Evolutionary conservation across 2,888 invertebrate genomes (phyloP), one percentile per base, ranked within the genome.

Genomic region (Pogonocherus hispidulus): DNA sequence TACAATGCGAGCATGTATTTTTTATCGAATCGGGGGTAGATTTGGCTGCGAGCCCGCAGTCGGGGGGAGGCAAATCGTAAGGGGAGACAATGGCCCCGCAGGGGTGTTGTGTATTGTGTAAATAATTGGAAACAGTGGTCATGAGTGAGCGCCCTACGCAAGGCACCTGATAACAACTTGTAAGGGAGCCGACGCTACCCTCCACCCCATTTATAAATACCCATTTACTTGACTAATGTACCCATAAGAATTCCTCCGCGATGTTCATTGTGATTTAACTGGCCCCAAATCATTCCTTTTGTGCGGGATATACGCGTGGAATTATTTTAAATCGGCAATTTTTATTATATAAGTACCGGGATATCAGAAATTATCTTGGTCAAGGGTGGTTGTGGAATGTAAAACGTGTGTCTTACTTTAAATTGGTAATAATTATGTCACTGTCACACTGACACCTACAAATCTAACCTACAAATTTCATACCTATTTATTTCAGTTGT

Each of bases 61-160:
- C 22, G 56, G 65, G 64, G 64, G 51, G 55, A 55, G 67, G 56
- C 27, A 66, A 69, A 70, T 72, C 70, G 72, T 74, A 76, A 49
- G 63, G 71, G 69, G 54, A 73, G 75, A 76, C 78, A 78, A 77
- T 72, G 70, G 75, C 73, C 63, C 73, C 62, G 69, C 71, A 72
- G 80, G 78, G 80, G 79, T 76, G 79, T 75, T 75, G 77, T 69
- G 81, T 76, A 81, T 81, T 81, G 81, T 82, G 81, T 79, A 80
- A 81, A 82, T 81, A 82, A 83, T 83, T 83, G 82, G 81, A 80
- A 82, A 81, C 82, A 82, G 82, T 81, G 81, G 81, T 81, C 81
- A 80, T 80, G 81, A 81, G 75, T 77, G 79, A 78, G 74, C 77
- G 79, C 78, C 78, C 62, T 51, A 49, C 51, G 70, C 73, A 72